Conservation (phyloP, 2,113 vertebrate species). For the Sinocyclocheilus rhinocerous region DNA sequence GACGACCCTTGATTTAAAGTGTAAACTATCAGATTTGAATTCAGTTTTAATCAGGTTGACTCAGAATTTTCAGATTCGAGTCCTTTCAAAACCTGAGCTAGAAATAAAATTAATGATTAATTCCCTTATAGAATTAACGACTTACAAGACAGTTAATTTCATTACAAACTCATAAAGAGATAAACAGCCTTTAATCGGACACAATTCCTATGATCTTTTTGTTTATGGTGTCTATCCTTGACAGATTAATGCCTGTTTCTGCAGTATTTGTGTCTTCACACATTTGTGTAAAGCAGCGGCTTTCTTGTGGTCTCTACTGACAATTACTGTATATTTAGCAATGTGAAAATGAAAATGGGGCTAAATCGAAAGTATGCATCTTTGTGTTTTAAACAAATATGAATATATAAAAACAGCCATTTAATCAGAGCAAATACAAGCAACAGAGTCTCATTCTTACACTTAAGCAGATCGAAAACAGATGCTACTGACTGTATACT, state of each 20-base stretch:
- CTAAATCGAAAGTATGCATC: not conserved
- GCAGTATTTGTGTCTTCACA: not conserved
- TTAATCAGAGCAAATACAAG: not conserved
- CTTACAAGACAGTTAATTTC: too few relatives aligned
- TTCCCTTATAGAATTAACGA: too few relatives aligned
- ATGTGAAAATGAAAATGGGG: not conserved
- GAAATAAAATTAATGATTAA: too few relatives aligned
- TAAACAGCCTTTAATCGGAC: not conserved
- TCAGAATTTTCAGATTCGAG: too few relatives aligned
- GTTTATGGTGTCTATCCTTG: not conserved
- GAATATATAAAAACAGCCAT: not conserved
- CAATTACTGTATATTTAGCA: not conserved
- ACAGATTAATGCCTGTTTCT: not conserved
- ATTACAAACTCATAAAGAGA: not conserved
- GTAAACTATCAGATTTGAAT: too few relatives aligned
- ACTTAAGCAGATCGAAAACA: slow-evolving; percentile 1
- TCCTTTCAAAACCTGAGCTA: too few relatives aligned
- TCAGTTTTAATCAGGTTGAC: too few relatives aligned
- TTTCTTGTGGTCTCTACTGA: not conserved
- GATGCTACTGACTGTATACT: not conserved
- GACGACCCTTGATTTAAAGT: too few relatives aligned
- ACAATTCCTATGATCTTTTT: not conserved
- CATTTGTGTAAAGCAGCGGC: not conserved
- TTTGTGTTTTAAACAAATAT: not conserved
- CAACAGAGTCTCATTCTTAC: not conserved